Percentiles rank a stretch among this genome's conserved stretches.
Evolutionary conservation across 2,797 vertebrate genomes (phyloP).

Genomic region (Phataginus tetradactyla): DNA sequence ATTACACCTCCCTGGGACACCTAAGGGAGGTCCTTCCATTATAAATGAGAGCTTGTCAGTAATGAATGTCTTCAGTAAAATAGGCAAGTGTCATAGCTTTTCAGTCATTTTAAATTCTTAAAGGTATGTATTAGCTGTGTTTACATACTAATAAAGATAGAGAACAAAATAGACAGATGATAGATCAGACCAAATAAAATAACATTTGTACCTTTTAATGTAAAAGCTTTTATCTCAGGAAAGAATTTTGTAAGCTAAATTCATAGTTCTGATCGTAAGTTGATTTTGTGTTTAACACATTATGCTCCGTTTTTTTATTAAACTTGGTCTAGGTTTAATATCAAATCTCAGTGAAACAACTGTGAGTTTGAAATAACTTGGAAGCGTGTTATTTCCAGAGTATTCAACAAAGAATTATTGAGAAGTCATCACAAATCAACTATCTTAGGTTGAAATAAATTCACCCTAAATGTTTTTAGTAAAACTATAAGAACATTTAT

Average conservation of each 20-base stretch:
- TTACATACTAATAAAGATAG: not conserved
- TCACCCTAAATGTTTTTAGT: not conserved
- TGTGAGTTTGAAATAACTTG: conserved; percentile 39
- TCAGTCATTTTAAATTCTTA: not conserved
- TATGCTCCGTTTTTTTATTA: not conserved
- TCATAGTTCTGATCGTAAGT: not conserved
- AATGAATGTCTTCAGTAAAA: not conserved
- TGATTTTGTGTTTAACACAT: conserved; percentile 15
- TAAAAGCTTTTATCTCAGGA: not conserved
- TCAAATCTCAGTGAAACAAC: not conserved
- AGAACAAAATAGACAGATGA: not conserved
- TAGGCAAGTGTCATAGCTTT: not conserved
- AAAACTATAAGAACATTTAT: not conserved
- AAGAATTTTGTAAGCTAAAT: conserved; percentile 22
- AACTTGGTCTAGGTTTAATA: conserved; percentile 6
- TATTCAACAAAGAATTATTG: conserved; percentile 2
- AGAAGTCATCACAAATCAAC: not conserved
- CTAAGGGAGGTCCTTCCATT: rapidly evolving
- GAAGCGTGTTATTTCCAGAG: conserved; percentile 1
- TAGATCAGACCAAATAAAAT: not conserved
- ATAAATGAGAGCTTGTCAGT: not conserved
- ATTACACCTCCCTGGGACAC: conserved; percentile 36
- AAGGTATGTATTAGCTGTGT: not conserved
- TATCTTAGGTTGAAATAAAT: conserved; percentile 7
- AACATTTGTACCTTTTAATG: not conserved